Percentiles rank a stretch among this genome's conserved stretches.
These are phyloP conservation scores for Poecile atricapillus DNA, from an alignment of 2,113 vertebrate species.

Conservation along the genomic window DNA sequence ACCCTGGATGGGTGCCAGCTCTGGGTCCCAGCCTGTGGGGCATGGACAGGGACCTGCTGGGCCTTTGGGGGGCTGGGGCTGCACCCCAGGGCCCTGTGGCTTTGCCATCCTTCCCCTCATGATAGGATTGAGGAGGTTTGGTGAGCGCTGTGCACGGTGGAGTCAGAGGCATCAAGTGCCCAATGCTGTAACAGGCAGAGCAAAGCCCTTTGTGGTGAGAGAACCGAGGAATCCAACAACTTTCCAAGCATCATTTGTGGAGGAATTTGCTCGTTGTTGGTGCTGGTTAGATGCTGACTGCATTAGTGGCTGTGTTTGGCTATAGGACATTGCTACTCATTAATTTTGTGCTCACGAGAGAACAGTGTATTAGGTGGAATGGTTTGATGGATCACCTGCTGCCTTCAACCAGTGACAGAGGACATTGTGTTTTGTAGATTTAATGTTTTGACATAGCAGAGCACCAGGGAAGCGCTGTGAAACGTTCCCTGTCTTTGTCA, in stretches of 20 bases:
- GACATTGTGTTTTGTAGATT: not conserved
- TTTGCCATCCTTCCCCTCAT: rapidly evolving
- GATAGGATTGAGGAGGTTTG: rapidly evolving
- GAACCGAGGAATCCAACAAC: not conserved
- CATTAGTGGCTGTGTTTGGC: not conserved
- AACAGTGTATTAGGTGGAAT: too few species aligned
- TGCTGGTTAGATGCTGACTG: not conserved
- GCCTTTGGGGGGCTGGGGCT: not conserved
- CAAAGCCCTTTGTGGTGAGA: not conserved
- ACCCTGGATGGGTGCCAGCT: not conserved
- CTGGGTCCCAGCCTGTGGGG: not conserved
- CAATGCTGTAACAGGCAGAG: not conserved
- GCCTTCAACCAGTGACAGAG: not conserved
- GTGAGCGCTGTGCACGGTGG: rapidly evolving
- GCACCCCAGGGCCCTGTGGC: not conserved
- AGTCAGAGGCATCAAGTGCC: not conserved
- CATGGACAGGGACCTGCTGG: not conserved
- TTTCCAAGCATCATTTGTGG: not conserved
- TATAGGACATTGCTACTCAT: not conserved
- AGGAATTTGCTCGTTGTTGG: not conserved
- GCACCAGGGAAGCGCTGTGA: not conserved
- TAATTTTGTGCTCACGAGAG: not conserved
- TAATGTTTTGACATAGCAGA: rapidly evolving
- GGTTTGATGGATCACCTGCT: not conserved
- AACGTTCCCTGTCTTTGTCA: not conserved